A percentile compares a stretch with the other conserved stretches of the same genome.
phyloP scores from a whole-genome alignment of 1,140 invertebrate genomes.

The Propsilocerus akamusi region DNA sequence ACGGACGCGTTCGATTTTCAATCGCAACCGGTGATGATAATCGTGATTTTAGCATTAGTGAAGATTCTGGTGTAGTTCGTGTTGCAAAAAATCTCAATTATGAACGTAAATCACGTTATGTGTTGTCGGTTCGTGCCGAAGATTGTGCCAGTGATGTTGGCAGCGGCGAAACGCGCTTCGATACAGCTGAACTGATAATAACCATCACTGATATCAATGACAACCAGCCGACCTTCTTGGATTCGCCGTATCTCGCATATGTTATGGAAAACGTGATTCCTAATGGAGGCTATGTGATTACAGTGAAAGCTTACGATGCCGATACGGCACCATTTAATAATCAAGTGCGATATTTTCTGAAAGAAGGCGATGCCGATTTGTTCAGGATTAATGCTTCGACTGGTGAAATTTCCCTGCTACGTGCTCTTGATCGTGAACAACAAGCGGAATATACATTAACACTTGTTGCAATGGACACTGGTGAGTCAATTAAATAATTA shows the following conservation, averaged over 20 bases:
- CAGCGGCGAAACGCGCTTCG: constrained; percentile 33
- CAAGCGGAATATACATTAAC: constrained; percentile 66
- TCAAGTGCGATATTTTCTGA: constrained; percentile 77
- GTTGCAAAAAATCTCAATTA: constrained; percentile 84
- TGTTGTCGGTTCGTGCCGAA: constrained; percentile 68
- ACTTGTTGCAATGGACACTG: constrained; percentile 81
- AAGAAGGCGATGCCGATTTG: constrained; percentile 74
- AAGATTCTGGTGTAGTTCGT: constrained; percentile 72
- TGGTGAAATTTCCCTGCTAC: constrained; percentile 65
- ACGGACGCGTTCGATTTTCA: constrained; percentile 73
- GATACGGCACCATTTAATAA: constrained; percentile 80
- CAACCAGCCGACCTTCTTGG: constrained; percentile 77
- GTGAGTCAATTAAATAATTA: constrained; percentile 31
- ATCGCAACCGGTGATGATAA: constrained; percentile 79
- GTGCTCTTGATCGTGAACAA: constrained; percentile 65
- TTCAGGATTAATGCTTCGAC: constrained; percentile 78
- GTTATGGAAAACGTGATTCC: constrained; percentile 83
- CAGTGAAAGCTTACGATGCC: constrained; percentile 70
- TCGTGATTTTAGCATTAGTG: constrained; percentile 74
- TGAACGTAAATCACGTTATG: constrained; percentile 69
- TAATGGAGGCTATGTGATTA: constrained; percentile 53
- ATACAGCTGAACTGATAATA: constrained; percentile 47
- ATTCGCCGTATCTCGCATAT: constrained; percentile 77
- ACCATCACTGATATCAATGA: constrained; percentile 82
- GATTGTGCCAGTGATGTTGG: constrained; percentile 53